Conservation (phyloP, 2,113 vertebrate species). For the Meleagris gallopavo region DNA sequence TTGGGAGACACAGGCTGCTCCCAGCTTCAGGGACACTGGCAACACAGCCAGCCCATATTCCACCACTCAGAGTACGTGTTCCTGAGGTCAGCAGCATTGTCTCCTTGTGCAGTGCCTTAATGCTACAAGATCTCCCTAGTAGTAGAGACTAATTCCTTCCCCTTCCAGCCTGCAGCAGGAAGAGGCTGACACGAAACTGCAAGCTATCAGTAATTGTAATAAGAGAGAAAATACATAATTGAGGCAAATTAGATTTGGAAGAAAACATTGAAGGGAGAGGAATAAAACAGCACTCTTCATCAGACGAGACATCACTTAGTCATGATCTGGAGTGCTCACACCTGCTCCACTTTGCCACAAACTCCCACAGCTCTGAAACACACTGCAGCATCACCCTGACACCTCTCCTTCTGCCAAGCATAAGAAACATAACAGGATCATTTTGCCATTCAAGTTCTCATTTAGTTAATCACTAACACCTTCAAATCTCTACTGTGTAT, state of each 20-base stretch:
- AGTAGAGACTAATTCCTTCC: not conserved
- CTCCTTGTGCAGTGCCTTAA: not conserved
- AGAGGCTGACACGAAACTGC: not conserved
- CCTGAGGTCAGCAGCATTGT: not conserved
- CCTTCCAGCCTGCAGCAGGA: not conserved
- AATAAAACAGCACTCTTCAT: constrained; percentile 25
- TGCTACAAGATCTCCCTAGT: not conserved
- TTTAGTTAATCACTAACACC: constrained; percentile 23
- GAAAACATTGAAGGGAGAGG: constrained; percentile 13
- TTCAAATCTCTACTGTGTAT: not conserved
- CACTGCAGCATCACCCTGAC: not conserved
- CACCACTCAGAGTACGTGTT: not conserved
- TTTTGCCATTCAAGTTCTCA: constrained; percentile 16
- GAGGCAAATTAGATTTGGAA: constrained; percentile 47
- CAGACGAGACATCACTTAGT: constrained; percentile 41
- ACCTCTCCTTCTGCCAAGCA: constrained; percentile 43
- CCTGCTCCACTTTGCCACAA: constrained; percentile 12
- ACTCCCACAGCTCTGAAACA: not conserved
- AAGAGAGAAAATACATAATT: constrained; percentile 4
- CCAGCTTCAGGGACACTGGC: not conserved
- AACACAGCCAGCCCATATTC: not conserved
- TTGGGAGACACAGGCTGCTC: not conserved
- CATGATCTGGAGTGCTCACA: constrained; percentile 52
- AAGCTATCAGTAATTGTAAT: not conserved
- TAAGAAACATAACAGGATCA: not conserved